Conservation (phyloP, 1,140 invertebrate genomes). For the Papilio aristodemus region DNA sequence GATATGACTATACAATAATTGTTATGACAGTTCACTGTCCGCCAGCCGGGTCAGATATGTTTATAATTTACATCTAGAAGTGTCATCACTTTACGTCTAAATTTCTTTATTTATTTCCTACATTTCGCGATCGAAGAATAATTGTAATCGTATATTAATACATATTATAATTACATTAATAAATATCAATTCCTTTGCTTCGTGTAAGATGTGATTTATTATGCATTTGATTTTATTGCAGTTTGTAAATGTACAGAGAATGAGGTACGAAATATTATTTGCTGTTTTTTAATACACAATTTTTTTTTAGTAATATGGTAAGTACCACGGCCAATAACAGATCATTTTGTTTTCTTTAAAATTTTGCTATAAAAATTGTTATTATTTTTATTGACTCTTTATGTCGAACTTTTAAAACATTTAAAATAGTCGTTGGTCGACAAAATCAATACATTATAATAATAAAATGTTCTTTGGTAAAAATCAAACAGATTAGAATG, state of each 20-base stretch:
- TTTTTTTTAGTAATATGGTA: conserved; percentile 23
- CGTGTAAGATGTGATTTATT: conserved; percentile 20
- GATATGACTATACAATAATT: conserved; percentile 32
- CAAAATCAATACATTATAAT: conserved; percentile 4
- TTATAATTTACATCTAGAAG: conserved; percentile 22
- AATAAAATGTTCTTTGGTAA: conserved; percentile 32
- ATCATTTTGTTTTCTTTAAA: not conserved
- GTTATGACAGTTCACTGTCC: conserved; percentile 15
- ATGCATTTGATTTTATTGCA: conserved; percentile 3
- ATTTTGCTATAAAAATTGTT: not conserved
- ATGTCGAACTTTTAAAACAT: not conserved
- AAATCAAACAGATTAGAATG: conserved; percentile 12
- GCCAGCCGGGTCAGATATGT: conserved; percentile 29
- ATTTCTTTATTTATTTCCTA: conserved; percentile 18
- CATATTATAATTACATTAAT: conserved; percentile 26
- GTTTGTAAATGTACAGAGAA: conserved; percentile 13
- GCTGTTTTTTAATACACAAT: conserved; percentile 3
- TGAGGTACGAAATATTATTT: conserved; percentile 15
- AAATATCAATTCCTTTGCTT: conserved; percentile 34
- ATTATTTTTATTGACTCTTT: not conserved
- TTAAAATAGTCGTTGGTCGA: not conserved
- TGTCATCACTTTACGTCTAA: conserved; percentile 18
- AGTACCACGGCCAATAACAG: conserved; percentile 24
- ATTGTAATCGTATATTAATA: conserved; percentile 12
- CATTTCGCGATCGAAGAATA: conserved; percentile 17